Percentiles rank a stretch among this genome's conserved stretches.
Evolutionary conservation across 2,888 invertebrate species (phyloP).

Genomic region (Scrobipalpa atriplicella): DNA sequence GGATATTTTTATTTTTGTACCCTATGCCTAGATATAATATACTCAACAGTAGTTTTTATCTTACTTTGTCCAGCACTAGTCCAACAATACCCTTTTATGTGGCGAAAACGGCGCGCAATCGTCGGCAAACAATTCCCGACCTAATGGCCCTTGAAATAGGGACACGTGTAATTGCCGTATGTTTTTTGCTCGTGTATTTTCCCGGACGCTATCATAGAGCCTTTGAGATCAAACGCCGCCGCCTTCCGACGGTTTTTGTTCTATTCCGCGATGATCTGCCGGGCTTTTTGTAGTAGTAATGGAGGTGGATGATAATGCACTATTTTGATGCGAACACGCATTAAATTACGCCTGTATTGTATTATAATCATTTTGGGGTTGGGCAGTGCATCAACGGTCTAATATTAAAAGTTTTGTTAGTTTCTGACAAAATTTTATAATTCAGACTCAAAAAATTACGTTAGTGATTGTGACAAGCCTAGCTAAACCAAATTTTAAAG

Average conservation of each 20-base stretch:
- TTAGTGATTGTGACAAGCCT: too few species aligned
- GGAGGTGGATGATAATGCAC: background rate
- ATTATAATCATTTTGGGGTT: too few species aligned
- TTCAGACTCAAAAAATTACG: too few species aligned
- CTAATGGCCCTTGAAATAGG: constrained; percentile 34
- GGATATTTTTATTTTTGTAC: too few species aligned
- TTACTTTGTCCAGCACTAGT: background rate
- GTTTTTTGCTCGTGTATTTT: constrained; percentile 21
- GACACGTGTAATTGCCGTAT: constrained; percentile 30
- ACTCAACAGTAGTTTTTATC: too few species aligned
- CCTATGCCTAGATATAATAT: too few species aligned
- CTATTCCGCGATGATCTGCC: background rate
- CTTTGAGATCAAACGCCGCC: background rate
- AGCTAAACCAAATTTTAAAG: too few species aligned
- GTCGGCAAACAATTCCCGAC: constrained; percentile 30
- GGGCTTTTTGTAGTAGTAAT: background rate
- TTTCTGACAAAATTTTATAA: too few species aligned
- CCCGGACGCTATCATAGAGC: background rate
- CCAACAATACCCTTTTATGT: constrained; percentile 26
- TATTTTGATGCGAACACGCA: background rate
- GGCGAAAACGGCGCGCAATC: constrained; percentile 30
- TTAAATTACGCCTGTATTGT: too few species aligned
- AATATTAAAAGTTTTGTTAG: too few species aligned
- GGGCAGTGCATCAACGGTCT: too few species aligned
- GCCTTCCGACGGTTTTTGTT: background rate